A percentile compares a stretch with the other conserved stretches of the same genome.
Conservation (phyloP, 2,888 invertebrate species). For the Ptilodon capucinus region DNA sequence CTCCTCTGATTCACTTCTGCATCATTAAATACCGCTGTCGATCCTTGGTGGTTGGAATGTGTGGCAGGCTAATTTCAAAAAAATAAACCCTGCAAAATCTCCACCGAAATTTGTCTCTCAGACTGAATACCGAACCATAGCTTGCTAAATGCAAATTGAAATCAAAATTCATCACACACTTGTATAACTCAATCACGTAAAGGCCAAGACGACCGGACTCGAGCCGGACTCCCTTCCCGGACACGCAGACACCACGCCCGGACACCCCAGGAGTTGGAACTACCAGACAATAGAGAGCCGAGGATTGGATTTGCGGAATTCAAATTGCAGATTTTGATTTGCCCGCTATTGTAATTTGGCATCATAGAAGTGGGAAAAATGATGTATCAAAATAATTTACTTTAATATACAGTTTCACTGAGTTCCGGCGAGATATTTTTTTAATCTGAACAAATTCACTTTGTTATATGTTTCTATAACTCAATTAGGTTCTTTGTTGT, state of each 20-base stretch:
- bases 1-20: too few relatives aligned
- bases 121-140: conserved; percentile 23
- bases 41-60: too few relatives aligned
- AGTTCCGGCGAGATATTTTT: too few relatives aligned
- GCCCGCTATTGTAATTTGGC: too few relatives aligned
- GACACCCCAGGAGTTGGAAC: conserved; percentile 6
- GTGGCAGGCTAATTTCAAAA: too few relatives aligned
- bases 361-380: too few relatives aligned
- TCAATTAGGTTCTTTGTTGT: too few relatives aligned
- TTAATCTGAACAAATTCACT: too few relatives aligned
- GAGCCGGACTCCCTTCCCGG: background rate
- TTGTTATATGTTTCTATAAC: too few relatives aligned
- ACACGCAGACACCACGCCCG: conserved; percentile 8
- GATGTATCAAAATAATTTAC: too few relatives aligned
- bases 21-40: too few relatives aligned
- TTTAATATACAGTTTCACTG: too few relatives aligned
- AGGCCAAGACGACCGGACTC: conserved; percentile 23
- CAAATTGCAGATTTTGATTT: conserved; percentile 9
- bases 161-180: conserved; percentile 51
- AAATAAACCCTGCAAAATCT: background rate
- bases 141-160: conserved; percentile 39
- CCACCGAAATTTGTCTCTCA: background rate
- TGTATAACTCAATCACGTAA: conserved; percentile 39
- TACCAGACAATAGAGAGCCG: conserved; percentile 19
- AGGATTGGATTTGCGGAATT: conserved; percentile 25